These are phyloP conservation scores for Gyrodactylus bullatarudis DNA, from an alignment of 1,140 invertebrate species.

Conservation along the genomic window DNA sequence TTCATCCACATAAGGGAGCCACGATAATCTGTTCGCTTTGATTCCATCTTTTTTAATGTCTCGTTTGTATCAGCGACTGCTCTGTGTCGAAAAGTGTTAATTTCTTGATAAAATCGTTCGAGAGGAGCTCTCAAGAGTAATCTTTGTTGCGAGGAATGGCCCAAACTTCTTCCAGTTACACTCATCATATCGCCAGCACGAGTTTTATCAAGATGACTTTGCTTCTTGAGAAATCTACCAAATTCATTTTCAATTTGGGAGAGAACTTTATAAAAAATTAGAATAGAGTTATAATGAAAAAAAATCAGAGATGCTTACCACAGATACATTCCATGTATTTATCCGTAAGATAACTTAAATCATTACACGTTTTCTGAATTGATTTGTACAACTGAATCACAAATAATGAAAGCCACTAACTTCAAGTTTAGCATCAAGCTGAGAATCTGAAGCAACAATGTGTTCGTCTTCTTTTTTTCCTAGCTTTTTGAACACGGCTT, in stretches of 20 bases:
- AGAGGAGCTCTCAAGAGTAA: conserved; percentile 38
- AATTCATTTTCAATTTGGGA: conserved; percentile 76
- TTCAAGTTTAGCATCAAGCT: conserved; percentile 79
- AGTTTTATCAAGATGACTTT: conserved; percentile 56
- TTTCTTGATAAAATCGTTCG: conserved; percentile 57
- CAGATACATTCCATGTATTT: conserved; percentile 66
- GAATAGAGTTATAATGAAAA: conserved; percentile 11
- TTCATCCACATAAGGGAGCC: conserved; percentile 96
- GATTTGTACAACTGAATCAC: conserved; percentile 40
- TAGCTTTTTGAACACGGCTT: conserved; percentile 58
- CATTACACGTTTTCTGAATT: conserved; percentile 54
- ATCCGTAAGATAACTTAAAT: conserved; percentile 56
- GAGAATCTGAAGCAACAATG: conserved; percentile 67
- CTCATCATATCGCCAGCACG: conserved; percentile 59
- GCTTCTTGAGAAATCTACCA: conserved; percentile 67
- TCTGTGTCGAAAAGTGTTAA: conserved; percentile 68
- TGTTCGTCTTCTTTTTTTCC: conserved; percentile 90
- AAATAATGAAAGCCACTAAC: conserved; percentile 11
- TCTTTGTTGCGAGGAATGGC: conserved; percentile 64
- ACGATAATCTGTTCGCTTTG: conserved; percentile 60
- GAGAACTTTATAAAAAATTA: conserved; percentile 25
- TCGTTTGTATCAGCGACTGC: conserved; percentile 63
- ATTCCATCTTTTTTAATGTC: conserved; percentile 70
- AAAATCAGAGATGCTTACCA: neutral
- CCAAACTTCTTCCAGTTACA: conserved; percentile 59